Base-by-base conservation (phyloP, 2,888 invertebrate genomes). In the Microdon myrmicae region DNA sequence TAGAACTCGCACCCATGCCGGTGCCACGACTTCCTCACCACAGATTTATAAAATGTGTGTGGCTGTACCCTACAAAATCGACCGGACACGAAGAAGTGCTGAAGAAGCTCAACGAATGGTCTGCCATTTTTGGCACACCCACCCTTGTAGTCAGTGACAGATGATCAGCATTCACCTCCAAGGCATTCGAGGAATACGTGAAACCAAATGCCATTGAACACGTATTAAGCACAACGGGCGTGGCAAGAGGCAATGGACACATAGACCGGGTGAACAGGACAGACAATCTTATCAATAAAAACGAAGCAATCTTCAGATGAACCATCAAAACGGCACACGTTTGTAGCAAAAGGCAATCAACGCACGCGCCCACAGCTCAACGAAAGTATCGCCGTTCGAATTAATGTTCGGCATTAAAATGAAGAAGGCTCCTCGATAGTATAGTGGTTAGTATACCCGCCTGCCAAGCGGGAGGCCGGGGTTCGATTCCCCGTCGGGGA, bases 311-410 rank as follows among this genome's bases (percentile, higher is more conserved):
- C 49, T 31, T 16, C 37, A n/a, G 31, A 23, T 7, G n/a, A n/a
- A 23, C n/a, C 23, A 23, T 6, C n/a, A 23, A n/a, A 23, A 7
- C 22, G 7, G 23, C n/a, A 6, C 23, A n/a, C 23, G 23, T 23
- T 6, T 23, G n/a, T 23, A 76, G 73, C 45, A 45, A 13, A 22
- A 28, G 6, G 14, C 31, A 6, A 44, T 54, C 10, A 45, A 35
- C 10, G 16, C 26, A 3, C 9, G 10, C 25, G 26, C 39, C 17
- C 59, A 53, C 7, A 16, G 16, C 6, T 39, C 51, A 6, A 59
- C 39, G 16, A 45, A 45, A 16, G 19, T 14, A 16, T 43, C 59
- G 14, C 51, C 51, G 10, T 45, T 51, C 6, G 45, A 51, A 45
- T 7, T 59, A 7, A 45, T 59, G 34, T 51, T 59, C 23, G 51